A percentile compares a stretch with the other conserved stretches of the same genome.
Evolutionary conservation across 2,113 vertebrate genomes (phyloP).

Genomic region (Lipophrys pholis): DNA sequence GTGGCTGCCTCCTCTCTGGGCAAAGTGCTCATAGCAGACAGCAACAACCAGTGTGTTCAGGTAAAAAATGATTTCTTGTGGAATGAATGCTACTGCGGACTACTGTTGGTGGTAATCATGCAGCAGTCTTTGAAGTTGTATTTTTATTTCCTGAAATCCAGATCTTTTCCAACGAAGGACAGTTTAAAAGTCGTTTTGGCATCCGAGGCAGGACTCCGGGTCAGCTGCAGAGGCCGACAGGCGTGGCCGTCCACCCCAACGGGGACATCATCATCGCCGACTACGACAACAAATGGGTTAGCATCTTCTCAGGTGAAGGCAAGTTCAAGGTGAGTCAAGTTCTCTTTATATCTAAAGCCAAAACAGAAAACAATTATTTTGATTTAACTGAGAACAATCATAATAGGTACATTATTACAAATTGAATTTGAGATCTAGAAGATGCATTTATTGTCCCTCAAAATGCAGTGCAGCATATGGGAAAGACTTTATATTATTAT

Average conservation of each 20-base stretch:
- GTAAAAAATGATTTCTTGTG: constrained; percentile 73
- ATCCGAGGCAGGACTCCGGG: constrained; percentile 94
- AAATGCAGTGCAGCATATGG: too few species aligned
- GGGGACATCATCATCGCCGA: constrained; percentile 98
- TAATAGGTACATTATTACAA: not conserved
- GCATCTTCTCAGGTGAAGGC: constrained; percentile 96
- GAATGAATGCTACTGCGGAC: not conserved
- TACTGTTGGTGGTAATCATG: too few species aligned
- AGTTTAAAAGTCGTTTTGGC: constrained; percentile 95
- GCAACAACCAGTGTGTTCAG: constrained; percentile 99
- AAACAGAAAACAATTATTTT: not conserved
- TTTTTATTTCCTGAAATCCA: constrained; percentile 57
- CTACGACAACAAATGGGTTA: constrained; percentile 99
- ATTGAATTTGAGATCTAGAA: too few species aligned
- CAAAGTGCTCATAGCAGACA: constrained; percentile 96
- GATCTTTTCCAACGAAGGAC: constrained; percentile 96
- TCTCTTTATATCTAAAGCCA: not conserved
- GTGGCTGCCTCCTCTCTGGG: constrained; percentile 92
- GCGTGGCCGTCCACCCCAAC: constrained; percentile 94
- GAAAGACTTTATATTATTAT: too few species aligned
- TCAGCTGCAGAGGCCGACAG: constrained; percentile 95
- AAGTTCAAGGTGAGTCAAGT: constrained; percentile 92
- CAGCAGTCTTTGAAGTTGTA: not conserved
- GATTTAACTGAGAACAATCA: not conserved
- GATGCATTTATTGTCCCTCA: too few species aligned